Base-by-base conservation (phyloP, 92 coral and sea anemone species). In the Epizoanthus illoricatus region DNA sequence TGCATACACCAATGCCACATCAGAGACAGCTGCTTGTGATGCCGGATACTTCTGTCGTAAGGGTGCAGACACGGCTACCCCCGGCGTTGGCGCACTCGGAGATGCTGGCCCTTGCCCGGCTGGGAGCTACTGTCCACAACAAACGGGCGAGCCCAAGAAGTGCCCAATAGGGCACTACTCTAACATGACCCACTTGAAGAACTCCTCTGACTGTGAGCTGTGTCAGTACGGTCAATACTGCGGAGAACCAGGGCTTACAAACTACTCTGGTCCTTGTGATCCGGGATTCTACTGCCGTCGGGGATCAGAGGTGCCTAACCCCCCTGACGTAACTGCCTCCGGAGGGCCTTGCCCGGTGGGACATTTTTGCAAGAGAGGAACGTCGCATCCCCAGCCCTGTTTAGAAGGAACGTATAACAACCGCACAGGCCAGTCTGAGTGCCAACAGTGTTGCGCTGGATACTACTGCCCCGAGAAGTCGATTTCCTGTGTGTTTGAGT, bases 311-410 rank as follows among this genome's bases (percentile, higher is more conserved):
- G 87, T 86, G 11, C 93, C 92, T 17, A 91, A 97, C 58, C 99
- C 99, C 16, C 94, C 95, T 39, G 87, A 88, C 19, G 91, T 89
- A 10, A 94, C 97, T 12, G 86, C 58, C 19, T 90, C 99, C 0
- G 99, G 99, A 20, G 99, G 99, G 5, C 99, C 99, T 11, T 97
- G 99, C 74, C 99, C 99, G n/a, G 84, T 80, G 56, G 99, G 99
- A 2, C 98, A 94, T 76, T 97, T 85, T 57, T 97, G 99, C 84
- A 93, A 94, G 40, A 62, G 23, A 42, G 93, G 97, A 68, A 97
- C 99, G 2, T 94, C 98, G 24, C 85, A 88, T 65, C 99, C 99
- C 6, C 84, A 93, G 76, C 94, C 94, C 19, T 97, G 99, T 62
- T 54, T 79, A 16, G 92, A 92, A 69, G 99, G 99, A 43, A 94